These are phyloP conservation scores for Hycleus phaleratus DNA, from an alignment of 1,140 invertebrate species.

Conservation along the genomic window DNA sequence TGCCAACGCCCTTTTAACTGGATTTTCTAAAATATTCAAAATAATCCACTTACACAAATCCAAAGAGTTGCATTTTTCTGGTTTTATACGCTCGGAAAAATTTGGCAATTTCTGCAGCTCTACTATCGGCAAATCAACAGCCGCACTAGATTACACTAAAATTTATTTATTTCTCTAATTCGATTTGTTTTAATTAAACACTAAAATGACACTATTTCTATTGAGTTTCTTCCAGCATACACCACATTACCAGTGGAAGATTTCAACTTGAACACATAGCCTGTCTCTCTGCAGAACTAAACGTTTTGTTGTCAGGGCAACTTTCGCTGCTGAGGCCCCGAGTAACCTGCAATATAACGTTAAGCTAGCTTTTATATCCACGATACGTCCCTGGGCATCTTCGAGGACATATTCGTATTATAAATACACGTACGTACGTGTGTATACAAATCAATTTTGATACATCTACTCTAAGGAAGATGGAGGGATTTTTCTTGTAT, in stretches of 20 bases:
- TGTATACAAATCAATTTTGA: background rate
- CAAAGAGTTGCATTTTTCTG: too few relatives aligned
- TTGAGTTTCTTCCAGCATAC: background rate
- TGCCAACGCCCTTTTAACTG: too few relatives aligned
- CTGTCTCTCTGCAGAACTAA: background rate
- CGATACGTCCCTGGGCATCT: constrained; percentile 2
- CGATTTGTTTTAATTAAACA: background rate
- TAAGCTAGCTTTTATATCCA: constrained; percentile 18
- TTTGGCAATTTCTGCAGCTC: too few relatives aligned
- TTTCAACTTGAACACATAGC: background rate
- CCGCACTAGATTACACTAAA: too few relatives aligned
- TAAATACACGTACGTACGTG: background rate
- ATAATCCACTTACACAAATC: too few relatives aligned
- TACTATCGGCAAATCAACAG: too few relatives aligned
- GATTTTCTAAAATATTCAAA: too few relatives aligned
- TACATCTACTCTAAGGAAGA: background rate
- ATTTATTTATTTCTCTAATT: background rate
- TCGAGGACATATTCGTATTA: background rate
- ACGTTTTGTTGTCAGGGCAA: constrained; percentile 16
- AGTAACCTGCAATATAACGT: constrained; percentile 20
- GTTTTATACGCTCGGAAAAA: too few relatives aligned
- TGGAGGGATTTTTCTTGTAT: background rate
- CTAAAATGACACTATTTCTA: background rate
- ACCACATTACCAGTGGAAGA: background rate
- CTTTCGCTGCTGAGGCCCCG: constrained; percentile 22